Conservation (phyloP, 1,140 invertebrate genomes). For the Drosophila athabasca region DNA sequence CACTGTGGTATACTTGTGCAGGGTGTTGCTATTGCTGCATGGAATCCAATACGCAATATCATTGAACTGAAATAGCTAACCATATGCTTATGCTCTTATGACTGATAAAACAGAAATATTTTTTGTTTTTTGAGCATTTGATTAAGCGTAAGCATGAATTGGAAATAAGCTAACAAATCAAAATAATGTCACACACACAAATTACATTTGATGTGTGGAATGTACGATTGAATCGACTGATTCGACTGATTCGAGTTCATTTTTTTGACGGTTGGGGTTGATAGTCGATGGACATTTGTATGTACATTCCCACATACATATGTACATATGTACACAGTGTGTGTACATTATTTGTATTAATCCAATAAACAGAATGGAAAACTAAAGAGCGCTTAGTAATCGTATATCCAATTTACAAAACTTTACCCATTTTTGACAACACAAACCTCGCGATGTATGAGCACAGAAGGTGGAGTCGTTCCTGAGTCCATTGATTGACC, state of each 20-base stretch:
- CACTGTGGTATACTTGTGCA: too few species aligned
- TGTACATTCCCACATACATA: neutral
- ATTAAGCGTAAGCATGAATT: too few species aligned
- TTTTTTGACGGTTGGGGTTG: too few species aligned
- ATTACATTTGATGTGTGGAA: too few species aligned
- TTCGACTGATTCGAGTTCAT: too few species aligned
- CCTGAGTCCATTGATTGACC: constrained; percentile 96
- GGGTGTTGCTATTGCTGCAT: too few species aligned
- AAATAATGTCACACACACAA: neutral
- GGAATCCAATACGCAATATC: too few species aligned
- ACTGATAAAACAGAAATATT: too few species aligned
- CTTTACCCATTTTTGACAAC: constrained; percentile 84
- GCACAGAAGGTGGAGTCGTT: constrained; percentile 96
- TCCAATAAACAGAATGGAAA: constrained; percentile 3
- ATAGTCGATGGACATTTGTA: neutral
- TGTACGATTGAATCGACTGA: too few species aligned
- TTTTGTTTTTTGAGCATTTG: too few species aligned
- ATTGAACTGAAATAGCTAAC: too few species aligned
- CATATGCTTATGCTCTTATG: too few species aligned
- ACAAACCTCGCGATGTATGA: constrained; percentile 41
- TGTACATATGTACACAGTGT: constrained; percentile 19
- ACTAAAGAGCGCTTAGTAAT: constrained; percentile 36
- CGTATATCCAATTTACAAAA: constrained; percentile 69
- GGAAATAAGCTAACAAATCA: neutral
- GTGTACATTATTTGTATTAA: constrained; percentile 23